These are phyloP conservation scores for Callyntrura guangdongensis DNA, from an alignment of 2,888 invertebrate genomes.

Conservation along the genomic window DNA sequence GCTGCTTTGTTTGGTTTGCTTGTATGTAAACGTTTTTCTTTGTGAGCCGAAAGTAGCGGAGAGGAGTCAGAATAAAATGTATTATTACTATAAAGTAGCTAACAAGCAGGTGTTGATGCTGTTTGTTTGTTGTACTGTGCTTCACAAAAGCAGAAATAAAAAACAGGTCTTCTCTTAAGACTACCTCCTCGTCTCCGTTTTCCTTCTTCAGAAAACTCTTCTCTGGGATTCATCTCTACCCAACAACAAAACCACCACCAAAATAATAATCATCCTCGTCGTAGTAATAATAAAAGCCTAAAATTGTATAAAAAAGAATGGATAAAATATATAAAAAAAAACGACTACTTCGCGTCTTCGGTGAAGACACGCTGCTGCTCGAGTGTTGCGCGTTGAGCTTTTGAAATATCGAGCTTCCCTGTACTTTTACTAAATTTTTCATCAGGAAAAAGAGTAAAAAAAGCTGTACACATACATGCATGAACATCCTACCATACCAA, in stretches of 20 bases:
- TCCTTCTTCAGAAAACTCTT: constrained; percentile 32
- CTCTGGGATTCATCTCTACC: constrained; percentile 34
- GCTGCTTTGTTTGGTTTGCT: no score
- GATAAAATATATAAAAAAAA: constrained; percentile 34
- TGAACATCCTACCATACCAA: not conserved
- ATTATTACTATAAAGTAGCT: not conserved
- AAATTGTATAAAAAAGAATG: constrained; percentile 35
- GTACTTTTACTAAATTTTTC: no score
- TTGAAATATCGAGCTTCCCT: no score
- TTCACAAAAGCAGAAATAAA: constrained; percentile 45
- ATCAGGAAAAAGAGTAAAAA: no score
- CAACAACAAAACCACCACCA: constrained; percentile 57
- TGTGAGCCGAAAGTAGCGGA: no score
- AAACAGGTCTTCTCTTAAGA: constrained; percentile 9
- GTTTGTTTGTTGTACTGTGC: constrained; percentile 13
- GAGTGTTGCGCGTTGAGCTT: not conserved
- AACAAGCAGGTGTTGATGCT: constrained; percentile 47
- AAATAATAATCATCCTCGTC: constrained; percentile 45
- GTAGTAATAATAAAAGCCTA: constrained; percentile 47
- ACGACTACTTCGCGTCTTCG: not conserved
- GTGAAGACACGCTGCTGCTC: not conserved
- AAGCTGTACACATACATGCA: not conserved
- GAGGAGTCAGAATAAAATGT: not conserved
- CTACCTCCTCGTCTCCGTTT: no score
- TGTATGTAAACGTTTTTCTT: not conserved